These are phyloP conservation scores for Pionites leucogaster DNA, from an alignment of 2,113 vertebrate species.

Conservation along the genomic window DNA sequence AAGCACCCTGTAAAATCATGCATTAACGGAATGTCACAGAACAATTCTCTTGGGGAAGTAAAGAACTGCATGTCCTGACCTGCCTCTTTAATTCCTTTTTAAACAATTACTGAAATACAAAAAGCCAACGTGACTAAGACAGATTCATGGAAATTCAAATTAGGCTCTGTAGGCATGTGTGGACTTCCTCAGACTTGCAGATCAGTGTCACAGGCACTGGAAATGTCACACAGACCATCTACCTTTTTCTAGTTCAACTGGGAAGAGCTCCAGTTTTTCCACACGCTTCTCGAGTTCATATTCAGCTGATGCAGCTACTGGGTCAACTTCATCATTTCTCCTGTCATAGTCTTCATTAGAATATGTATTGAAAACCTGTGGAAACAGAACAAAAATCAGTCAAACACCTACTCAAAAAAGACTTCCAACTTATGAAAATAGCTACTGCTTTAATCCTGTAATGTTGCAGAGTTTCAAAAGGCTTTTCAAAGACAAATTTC, in stretches of 20 bases:
- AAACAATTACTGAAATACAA: neutral
- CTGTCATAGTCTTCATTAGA: conserved; percentile 98
- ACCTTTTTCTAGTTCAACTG: conserved; percentile 98
- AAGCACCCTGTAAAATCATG: neutral
- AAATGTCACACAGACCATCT: neutral
- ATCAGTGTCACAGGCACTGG: neutral
- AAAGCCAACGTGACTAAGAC: neutral
- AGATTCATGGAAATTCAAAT: neutral
- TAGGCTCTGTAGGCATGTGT: neutral
- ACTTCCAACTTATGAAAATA: neutral
- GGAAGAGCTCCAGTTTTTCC: conserved; percentile 97
- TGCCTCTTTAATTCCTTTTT: neutral
- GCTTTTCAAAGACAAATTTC: neutral
- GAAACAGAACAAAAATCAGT: neutral
- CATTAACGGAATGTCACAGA: neutral
- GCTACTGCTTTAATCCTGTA: neutral
- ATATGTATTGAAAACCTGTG: conserved; percentile 96
- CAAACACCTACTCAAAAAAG: neutral
- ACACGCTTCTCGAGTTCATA: conserved; percentile 98
- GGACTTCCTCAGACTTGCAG: neutral
- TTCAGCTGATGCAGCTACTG: conserved; percentile 95
- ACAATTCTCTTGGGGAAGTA: neutral
- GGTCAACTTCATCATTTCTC: conserved; percentile 95
- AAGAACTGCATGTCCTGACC: neutral
- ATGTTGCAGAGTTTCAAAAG: neutral